These are phyloP conservation scores for Boloria selene DNA, from an alignment of 2,888 invertebrate species.

Conservation along the genomic window DNA sequence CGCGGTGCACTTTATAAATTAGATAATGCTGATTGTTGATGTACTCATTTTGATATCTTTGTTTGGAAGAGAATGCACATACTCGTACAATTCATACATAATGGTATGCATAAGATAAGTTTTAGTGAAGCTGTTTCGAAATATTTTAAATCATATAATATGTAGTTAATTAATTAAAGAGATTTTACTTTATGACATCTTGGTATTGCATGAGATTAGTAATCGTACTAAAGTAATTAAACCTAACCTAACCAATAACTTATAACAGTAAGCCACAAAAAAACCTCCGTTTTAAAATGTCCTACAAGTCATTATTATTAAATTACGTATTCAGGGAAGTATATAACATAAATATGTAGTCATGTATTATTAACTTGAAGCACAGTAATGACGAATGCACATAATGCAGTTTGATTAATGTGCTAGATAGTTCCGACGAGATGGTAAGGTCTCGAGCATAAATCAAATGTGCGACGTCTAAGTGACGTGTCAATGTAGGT, in stretches of 20 bases:
- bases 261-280: no score
- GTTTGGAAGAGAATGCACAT: slow-evolving; percentile 11
- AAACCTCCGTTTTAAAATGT: no score
- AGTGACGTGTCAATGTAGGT: slow-evolving; percentile 36
- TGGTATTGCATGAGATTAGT: no score
- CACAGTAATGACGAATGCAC: slow-evolving; percentile 34
- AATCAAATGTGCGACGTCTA: slow-evolving; percentile 36
- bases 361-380: slow-evolving; percentile 16
- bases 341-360: slow-evolving; percentile 1
- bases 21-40: slow-evolving; percentile 29
- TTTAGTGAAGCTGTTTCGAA: neutral
- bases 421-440: slow-evolving; percentile 33
- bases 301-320: no score
- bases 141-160: neutral
- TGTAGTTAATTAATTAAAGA: no score
- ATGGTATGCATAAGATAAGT: neutral
- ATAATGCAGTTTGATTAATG: slow-evolving; percentile 35
- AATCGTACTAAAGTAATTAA: no score
- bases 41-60: slow-evolving; percentile 26
- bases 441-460: slow-evolving; percentile 31
- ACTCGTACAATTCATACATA: neutral
- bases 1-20: slow-evolving; percentile 33
- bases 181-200: no score
- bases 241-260: no score
- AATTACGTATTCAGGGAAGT: no score